Evolutionary conservation across 2,888 invertebrate genomes (phyloP).

Genomic region (Sinopyrophorus schimmeli): DNA sequence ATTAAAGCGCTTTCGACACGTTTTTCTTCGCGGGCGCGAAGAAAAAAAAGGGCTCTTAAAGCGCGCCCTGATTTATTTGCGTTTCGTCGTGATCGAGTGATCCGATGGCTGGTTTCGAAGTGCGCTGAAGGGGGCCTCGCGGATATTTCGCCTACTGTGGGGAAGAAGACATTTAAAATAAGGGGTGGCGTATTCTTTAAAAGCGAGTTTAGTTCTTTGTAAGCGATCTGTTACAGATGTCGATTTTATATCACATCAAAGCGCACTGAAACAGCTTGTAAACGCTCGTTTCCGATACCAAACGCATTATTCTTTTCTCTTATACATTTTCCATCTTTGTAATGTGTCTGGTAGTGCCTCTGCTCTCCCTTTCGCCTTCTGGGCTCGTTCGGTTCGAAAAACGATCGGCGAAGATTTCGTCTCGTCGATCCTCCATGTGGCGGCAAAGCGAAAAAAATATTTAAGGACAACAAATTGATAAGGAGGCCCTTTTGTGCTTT

Average conservation of each 20-base stretch:
- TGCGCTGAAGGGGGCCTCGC: slow-evolving; percentile 20
- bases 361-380: too few species aligned
- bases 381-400: too few species aligned
- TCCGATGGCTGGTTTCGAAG: slow-evolving; percentile 27
- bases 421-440: too few species aligned
- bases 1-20: background rate
- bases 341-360: too few species aligned
- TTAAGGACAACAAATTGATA: too few species aligned
- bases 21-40: slow-evolving; percentile 2
- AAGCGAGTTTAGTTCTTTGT: slow-evolving; percentile 50
- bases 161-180: slow-evolving; percentile 37
- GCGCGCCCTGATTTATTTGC: slow-evolving; percentile 19
- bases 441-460: too few species aligned
- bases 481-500: too few species aligned
- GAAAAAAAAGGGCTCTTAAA: slow-evolving; percentile 17
- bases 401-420: too few species aligned
- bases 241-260: slow-evolving; percentile 46
- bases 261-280: slow-evolving; percentile 16
- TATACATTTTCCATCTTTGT: background rate
- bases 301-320: slow-evolving; percentile 10
- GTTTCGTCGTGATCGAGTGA: slow-evolving; percentile 18
- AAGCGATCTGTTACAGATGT: slow-evolving; percentile 53
- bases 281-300: slow-evolving; percentile 20
- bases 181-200: slow-evolving; percentile 39
- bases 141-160: slow-evolving; percentile 22